These are phyloP conservation scores for Drosophila mimetica DNA, from an alignment of 2,888 invertebrate genomes.

Conservation along the genomic window DNA sequence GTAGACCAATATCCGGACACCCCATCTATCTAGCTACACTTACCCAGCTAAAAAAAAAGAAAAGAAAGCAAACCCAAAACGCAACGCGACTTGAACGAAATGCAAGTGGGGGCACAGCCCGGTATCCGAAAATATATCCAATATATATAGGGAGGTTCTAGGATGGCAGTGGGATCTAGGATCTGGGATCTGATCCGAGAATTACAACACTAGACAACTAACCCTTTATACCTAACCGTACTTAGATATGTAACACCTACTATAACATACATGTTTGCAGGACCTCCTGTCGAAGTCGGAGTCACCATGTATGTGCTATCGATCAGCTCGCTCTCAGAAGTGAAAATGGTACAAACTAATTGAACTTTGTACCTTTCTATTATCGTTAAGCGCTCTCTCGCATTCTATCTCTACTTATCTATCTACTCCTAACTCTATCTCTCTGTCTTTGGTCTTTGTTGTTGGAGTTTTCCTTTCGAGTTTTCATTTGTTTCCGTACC, in stretches of 20 bases:
- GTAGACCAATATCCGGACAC: slow-evolving; percentile 76
- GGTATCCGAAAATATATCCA: not conserved
- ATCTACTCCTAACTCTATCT: slow-evolving; percentile 40
- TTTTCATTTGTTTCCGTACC: slow-evolving; percentile 29
- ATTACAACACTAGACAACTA: slow-evolving; percentile 7
- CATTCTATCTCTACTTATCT: slow-evolving; percentile 52
- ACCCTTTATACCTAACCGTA: slow-evolving; percentile 23
- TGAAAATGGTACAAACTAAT: slow-evolving; percentile 94
- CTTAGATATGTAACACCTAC: slow-evolving; percentile 49
- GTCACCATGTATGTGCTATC: slow-evolving; percentile 99
- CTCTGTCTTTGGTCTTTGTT: slow-evolving; percentile 64
- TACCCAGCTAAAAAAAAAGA: slow-evolving; percentile 18
- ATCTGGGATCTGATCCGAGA: slow-evolving; percentile 5
- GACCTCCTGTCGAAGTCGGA: slow-evolving; percentile 98
- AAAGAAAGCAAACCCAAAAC: slow-evolving; percentile 26
- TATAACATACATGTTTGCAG: slow-evolving; percentile 87
- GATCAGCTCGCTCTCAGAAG: slow-evolving; percentile 99
- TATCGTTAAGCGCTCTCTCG: slow-evolving; percentile 71
- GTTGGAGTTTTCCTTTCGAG: slow-evolving; percentile 47
- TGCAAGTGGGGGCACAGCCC: slow-evolving; percentile 42
- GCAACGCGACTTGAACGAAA: slow-evolving; percentile 60
- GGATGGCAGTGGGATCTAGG: slow-evolving; percentile 5
- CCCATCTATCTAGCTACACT: slow-evolving; percentile 44
- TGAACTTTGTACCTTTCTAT: slow-evolving; percentile 68
- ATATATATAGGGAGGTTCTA: slow-evolving; percentile 9